A percentile compares a stretch with the other conserved stretches of the same genome.
Evolutionary conservation across 1,140 invertebrate species (phyloP).

Genomic region (Drosophila arizonae): DNA sequence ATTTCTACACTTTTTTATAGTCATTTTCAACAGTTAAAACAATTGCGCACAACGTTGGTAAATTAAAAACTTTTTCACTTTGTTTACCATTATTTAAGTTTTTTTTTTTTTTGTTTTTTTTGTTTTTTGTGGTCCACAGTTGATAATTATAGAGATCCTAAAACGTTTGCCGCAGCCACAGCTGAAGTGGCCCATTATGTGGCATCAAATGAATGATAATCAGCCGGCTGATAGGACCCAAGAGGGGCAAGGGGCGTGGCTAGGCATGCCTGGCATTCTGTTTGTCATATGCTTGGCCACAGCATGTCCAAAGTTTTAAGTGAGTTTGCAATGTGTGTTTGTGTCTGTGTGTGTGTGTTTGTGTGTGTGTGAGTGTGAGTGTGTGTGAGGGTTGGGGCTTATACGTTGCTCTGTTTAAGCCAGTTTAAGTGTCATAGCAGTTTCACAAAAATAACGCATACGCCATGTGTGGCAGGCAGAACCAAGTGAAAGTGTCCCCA

Average conservation of each 20-base stretch:
- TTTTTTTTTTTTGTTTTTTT: background rate
- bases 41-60: conserved; percentile 55
- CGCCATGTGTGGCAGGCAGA: background rate
- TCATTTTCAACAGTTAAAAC: conserved; percentile 51
- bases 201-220: conserved; percentile 40
- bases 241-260: background rate
- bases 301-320: conserved; percentile 35
- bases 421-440: conserved; percentile 2
- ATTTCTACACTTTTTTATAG: conserved; percentile 30
- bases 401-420: background rate
- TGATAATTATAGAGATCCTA: conserved; percentile 35
- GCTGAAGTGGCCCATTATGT: conserved; percentile 37
- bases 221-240: conserved; percentile 10
- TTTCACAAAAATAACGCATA: conserved; percentile 29
- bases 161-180: conserved; percentile 34
- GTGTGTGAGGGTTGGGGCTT: background rate
- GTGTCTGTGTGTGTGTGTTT: background rate
- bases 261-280: background rate
- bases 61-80: conserved; percentile 41
- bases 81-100: conserved; percentile 17
- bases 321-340: conserved; percentile 1
- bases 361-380: background rate
- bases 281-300: conserved; percentile 35
- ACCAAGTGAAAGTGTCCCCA: background rate
- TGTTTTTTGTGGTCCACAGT: conserved; percentile 22